These are phyloP conservation scores for Tyto alba DNA, from an alignment of 2,113 vertebrate genomes.

Conservation along the genomic window DNA sequence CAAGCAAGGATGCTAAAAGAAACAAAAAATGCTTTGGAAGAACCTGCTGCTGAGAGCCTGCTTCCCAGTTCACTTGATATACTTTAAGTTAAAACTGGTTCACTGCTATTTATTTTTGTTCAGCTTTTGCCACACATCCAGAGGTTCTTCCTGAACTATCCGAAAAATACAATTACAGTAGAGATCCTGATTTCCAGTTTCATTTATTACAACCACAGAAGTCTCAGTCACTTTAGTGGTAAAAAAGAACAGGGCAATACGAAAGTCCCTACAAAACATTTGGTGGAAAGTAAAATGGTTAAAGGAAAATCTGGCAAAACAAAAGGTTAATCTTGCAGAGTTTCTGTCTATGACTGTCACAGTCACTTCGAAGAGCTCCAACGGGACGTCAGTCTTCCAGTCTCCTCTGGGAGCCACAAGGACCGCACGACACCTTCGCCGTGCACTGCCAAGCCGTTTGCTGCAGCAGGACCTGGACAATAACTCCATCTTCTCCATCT, in stretches of 20 bases:
- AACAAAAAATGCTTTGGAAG: neutral
- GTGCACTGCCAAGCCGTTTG: rapidly evolving
- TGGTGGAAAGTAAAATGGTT: neutral
- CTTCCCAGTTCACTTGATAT: neutral
- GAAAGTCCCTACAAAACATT: neutral
- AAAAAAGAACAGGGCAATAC: neutral
- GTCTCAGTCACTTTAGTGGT: neutral
- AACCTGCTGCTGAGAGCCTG: neutral
- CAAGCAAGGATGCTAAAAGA: neutral
- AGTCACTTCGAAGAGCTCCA: rapidly evolving
- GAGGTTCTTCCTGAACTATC: neutral
- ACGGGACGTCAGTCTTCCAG: neutral
- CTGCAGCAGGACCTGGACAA: rapidly evolving
- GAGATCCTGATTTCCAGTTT: neutral
- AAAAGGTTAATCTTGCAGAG: neutral
- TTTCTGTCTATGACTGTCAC: neutral
- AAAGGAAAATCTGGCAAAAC: neutral
- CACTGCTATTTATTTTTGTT: neutral
- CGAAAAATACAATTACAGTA: neutral
- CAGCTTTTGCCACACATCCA: neutral
- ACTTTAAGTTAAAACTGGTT: neutral
- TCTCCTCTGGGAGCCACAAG: neutral
- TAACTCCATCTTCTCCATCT: rapidly evolving
- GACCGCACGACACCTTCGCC: too few relatives aligned
- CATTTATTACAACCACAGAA: neutral